These are phyloP conservation scores for Amorpha juglandis DNA, from an alignment of 2,888 invertebrate species.

Conservation along the genomic window DNA sequence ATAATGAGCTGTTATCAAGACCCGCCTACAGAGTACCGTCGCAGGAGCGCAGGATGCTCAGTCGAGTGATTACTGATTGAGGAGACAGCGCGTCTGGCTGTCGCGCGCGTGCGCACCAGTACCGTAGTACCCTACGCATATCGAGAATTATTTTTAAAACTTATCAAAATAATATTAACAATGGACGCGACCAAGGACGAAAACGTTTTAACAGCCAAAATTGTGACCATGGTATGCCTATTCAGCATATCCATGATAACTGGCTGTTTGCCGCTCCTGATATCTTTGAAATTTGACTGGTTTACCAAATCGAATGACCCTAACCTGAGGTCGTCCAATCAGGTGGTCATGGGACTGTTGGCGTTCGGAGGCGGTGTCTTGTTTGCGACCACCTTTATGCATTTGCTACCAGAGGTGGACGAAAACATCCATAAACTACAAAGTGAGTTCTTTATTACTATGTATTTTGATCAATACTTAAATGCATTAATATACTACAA, in stretches of 20 bases:
- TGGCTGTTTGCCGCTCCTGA: constrained; percentile 89
- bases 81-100: constrained; percentile 38
- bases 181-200: constrained; percentile 50
- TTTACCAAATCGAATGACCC: constrained; percentile 68
- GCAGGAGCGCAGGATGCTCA: constrained; percentile 65
- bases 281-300: constrained; percentile 88
- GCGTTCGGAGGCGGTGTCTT: constrained; percentile 93
- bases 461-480: background rate
- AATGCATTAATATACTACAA: background rate
- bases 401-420: constrained; percentile 91
- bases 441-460: constrained; percentile 56
- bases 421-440: constrained; percentile 87
- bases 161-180: constrained; percentile 45
- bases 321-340: constrained; percentile 77
- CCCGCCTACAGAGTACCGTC: constrained; percentile 55
- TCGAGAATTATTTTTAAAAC: constrained; percentile 47
- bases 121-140: constrained; percentile 30
- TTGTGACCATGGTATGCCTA: constrained; percentile 90
- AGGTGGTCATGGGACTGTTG: constrained; percentile 85
- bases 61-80: constrained; percentile 54
- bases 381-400: constrained; percentile 91
- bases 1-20: constrained; percentile 73
- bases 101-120: constrained; percentile 49
- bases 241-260: constrained; percentile 90
- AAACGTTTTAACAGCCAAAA: constrained; percentile 87